Evolutionary conservation across 2,888 invertebrate genomes (phyloP).

Genomic region (Merodon equestris): DNA sequence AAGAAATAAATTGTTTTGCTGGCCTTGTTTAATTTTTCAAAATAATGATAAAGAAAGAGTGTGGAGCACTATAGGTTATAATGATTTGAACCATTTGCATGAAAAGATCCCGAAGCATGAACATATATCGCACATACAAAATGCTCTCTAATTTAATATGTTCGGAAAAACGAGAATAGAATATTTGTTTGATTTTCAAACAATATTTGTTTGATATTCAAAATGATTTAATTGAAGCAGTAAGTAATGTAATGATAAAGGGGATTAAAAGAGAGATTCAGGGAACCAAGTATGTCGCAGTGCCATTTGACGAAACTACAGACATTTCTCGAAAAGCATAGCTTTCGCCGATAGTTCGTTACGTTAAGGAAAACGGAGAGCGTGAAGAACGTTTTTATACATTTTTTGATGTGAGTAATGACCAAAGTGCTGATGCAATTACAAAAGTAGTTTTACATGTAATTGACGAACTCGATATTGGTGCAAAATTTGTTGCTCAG

Average conservation of each 20-base stretch:
- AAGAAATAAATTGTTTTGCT: constrained; percentile 31
- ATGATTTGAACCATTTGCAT: constrained; percentile 11
- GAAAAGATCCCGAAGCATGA: no score
- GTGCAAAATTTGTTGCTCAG: constrained; percentile 40
- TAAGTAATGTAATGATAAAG: background rate
- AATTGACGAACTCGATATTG: constrained; percentile 33
- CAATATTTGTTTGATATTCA: no score
- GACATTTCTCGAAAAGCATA: constrained; percentile 45
- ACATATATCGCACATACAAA: no score
- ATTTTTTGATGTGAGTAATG: constrained; percentile 23
- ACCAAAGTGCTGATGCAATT: no score
- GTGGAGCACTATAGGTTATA: constrained; percentile 42
- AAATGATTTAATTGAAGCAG: constrained; percentile 8
- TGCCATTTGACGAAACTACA: constrained; percentile 11
- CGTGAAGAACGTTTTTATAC: constrained; percentile 29
- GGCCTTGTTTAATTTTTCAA: constrained; percentile 41
- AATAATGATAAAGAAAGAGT: constrained; percentile 38
- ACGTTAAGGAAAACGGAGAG: constrained; percentile 16
- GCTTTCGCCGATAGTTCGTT: constrained; percentile 36
- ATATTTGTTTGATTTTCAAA: no score
- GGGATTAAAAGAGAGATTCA: constrained; percentile 8
- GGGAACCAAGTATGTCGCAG: constrained; percentile 9
- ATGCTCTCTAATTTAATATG: no score
- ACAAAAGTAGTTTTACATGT: constrained; percentile 32
- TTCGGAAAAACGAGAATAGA: no score